Evolutionary conservation across 2,113 vertebrate genomes (phyloP).

Genomic region (Pseudorectes ferrugineus): DNA sequence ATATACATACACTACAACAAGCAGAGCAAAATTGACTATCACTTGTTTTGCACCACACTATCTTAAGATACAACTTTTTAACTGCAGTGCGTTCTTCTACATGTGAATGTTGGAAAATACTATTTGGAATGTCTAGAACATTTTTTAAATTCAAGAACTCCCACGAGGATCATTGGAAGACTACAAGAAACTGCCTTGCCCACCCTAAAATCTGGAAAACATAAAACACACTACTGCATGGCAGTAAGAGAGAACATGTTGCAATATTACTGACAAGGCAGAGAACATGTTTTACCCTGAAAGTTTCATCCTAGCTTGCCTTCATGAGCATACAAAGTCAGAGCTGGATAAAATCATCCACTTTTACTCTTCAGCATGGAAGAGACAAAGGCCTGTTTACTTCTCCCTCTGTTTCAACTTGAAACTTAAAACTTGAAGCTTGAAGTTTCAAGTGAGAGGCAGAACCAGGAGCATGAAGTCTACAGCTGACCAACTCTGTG

Average conservation of each 20-base stretch:
- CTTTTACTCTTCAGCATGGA: neutral
- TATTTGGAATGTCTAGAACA: neutral
- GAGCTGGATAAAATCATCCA: neutral
- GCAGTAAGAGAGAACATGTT: neutral
- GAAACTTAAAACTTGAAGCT: neutral
- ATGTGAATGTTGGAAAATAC: neutral
- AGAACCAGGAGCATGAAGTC: rapidly evolving
- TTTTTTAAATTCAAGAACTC: neutral
- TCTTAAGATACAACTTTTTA: neutral
- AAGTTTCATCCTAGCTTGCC: neutral
- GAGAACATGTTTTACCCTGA: neutral
- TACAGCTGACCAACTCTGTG: neutral
- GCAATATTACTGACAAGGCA: neutral
- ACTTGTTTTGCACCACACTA: neutral
- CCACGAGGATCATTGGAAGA: neutral
- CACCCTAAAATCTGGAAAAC: neutral
- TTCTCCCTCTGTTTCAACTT: neutral
- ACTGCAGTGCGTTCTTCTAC: neutral
- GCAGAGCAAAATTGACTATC: neutral
- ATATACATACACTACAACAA: neutral
- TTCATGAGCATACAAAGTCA: neutral
- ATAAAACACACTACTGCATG: neutral
- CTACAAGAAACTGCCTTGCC: neutral
- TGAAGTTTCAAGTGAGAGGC: neutral
- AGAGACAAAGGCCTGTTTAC: neutral